Base-by-base conservation (phyloP, 2,113 vertebrate species). In the Oplegnathus fasciatus region DNA sequence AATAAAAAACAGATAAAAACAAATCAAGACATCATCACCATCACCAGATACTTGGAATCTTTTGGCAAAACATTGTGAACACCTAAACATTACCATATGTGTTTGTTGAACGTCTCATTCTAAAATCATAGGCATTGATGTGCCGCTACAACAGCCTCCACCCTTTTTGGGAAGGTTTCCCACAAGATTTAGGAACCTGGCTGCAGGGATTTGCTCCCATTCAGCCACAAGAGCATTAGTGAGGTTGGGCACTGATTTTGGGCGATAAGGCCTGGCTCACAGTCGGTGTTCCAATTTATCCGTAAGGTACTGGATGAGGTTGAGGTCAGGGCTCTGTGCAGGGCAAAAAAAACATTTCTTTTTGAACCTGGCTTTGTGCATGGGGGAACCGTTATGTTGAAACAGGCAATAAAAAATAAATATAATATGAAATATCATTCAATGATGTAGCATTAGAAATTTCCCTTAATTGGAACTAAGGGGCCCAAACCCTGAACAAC, bases 1-100 rank as follows among this genome's bases (percentile, higher is more conserved):
- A 80, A 75, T 60, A 84, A 77, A 77, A 61, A n/a, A 18, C 64
- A 44, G 52, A 64, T 61, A 5, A n/a, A 67, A 58, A 73, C 13
- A 57, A 64, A 62, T 55, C 37, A 78, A 28, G 30, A 20, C 6
- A 24, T 58, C 46, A 71, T 4, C 34, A 37, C 34, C n/a, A 37
- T 34, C 28, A 62, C 62, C 24, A 57, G 46, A n/a, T 72, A 17
- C 14, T 14, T 42, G n/a, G 11, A 55, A 34, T 44, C 13, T 46
- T 60, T 57, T 60, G 37, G 40, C n/a, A 26, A 64, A n/a, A 13
- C 2, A 1, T 15, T 78, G n/a, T 50, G 1, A 26, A 68, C 13
- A 34, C 65, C 30, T 20, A 11, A 52, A 52, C 55, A 62, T 26
- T 14, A 1, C 10, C 17, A 28, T 6, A 18, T n/a, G 26, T 57